These are phyloP conservation scores for Epicauta chinensis DNA, from an alignment of 1,140 invertebrate genomes.

Conservation along the genomic window DNA sequence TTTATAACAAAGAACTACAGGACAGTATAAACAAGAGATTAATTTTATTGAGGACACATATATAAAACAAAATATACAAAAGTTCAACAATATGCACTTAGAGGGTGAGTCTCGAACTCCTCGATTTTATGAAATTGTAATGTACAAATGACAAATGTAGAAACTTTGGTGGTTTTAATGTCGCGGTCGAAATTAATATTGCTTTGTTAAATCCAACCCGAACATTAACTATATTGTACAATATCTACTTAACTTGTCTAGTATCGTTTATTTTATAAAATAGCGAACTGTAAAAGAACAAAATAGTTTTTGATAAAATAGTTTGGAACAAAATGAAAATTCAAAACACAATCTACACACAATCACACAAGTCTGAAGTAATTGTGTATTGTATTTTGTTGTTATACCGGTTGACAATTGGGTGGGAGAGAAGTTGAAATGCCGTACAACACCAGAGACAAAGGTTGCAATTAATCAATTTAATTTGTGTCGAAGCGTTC, in stretches of 20 bases:
- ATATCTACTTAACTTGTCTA: conserved; percentile 6
- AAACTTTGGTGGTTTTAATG: conserved; percentile 27
- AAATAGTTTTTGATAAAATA: too few species aligned
- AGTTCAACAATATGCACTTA: conserved; percentile 25
- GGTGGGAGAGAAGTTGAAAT: too few species aligned
- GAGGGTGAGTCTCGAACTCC: conserved; percentile 5
- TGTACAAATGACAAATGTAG: conserved; percentile 26
- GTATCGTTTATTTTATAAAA: conserved; percentile 13
- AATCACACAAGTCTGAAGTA: too few species aligned
- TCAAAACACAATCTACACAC: too few species aligned
- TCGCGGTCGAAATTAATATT: conserved; percentile 27
- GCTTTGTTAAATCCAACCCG: conserved; percentile 25
- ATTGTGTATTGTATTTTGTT: too few species aligned
- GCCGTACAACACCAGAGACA: conserved; percentile 1
- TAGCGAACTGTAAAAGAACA: too few species aligned
- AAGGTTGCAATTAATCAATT: conserved; percentile 18
- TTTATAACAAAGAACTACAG: conserved; percentile 6
- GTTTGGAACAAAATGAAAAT: too few species aligned
- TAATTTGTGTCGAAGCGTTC: conserved; percentile 9
- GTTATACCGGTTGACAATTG: too few species aligned
- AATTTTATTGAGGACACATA: conserved; percentile 22
- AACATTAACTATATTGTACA: conserved; percentile 19
- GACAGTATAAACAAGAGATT: conserved; percentile 13
- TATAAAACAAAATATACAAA: conserved; percentile 20
- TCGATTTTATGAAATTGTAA: conserved; percentile 26